phyloP scores from a whole-genome alignment of 2,888 invertebrate genomes.

The Athripsodes cinereus region DNA sequence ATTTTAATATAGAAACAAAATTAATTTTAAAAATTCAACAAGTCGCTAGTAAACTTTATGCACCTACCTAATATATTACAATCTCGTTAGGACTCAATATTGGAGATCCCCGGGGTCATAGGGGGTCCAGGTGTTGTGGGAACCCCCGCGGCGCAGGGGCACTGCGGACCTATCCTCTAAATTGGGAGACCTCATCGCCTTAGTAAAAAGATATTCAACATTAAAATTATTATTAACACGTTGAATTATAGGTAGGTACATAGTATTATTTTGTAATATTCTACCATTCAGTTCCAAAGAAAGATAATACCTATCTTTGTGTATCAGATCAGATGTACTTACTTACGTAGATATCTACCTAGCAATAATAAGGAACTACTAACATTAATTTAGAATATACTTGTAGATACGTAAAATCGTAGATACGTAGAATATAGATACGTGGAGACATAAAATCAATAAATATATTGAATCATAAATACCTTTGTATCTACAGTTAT shows the following conservation, averaged over 20 bases:
- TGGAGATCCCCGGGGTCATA: conserved; percentile 1
- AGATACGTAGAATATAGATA: no score
- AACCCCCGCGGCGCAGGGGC: not conserved
- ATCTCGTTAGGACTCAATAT: not conserved
- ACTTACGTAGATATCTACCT: no score
- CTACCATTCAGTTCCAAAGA: no score
- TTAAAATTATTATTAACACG: not conserved
- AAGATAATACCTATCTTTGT: no score
- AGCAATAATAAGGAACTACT: no score
- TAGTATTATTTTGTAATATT: not conserved
- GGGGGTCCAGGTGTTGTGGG: conserved; percentile 1
- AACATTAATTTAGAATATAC: no score
- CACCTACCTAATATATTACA: not conserved
- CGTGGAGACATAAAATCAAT: no score
- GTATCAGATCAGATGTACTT: no score
- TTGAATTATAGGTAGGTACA: not conserved
- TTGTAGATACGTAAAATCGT: no score
- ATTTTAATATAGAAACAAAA: not conserved
- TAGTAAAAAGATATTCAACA: not conserved
- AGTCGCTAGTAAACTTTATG: not conserved
- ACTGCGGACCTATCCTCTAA: not conserved
- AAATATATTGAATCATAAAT: no score
- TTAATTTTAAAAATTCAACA: not conserved
- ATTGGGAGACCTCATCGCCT: conserved; percentile 1
- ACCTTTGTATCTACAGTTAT: no score